Evolutionary conservation across 2,888 invertebrate species (phyloP).

Genomic region (Kryphioiulus occultus): DNA sequence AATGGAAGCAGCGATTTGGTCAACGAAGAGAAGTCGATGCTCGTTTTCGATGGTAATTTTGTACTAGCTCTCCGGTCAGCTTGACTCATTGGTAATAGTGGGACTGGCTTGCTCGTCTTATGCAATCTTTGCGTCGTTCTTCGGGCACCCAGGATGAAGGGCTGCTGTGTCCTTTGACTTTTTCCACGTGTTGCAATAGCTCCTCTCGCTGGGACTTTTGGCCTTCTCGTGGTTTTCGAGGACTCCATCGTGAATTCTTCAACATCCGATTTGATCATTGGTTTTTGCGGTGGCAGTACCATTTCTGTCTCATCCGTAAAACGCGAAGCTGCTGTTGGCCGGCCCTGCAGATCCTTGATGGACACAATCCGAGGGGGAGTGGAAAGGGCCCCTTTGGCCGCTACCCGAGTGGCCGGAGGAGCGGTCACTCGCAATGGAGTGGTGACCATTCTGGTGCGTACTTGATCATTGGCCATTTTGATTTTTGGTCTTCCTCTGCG

Average conservation of each 20-base stretch:
- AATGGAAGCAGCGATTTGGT: slow-evolving; percentile 42
- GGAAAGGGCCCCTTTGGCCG: background rate
- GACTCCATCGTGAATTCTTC: background rate
- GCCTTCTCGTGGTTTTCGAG: background rate
- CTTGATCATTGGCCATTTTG: background rate
- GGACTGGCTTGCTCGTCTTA: background rate
- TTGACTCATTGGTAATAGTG: background rate
- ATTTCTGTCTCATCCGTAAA: background rate
- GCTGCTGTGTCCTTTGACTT: background rate
- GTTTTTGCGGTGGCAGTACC: background rate
- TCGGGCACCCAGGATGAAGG: background rate
- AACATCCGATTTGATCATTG: background rate
- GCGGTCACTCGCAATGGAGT: background rate
- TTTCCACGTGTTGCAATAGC: background rate
- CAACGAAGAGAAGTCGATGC: background rate
- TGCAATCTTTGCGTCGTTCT: background rate
- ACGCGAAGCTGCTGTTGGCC: background rate
- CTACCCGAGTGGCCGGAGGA: background rate
- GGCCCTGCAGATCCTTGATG: slow-evolving; percentile 41
- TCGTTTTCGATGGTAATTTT: background rate
- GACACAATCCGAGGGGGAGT: slow-evolving; percentile 46
- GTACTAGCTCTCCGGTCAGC: slow-evolving; percentile 15
- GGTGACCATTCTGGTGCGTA: slow-evolving; percentile 24
- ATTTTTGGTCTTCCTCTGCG: background rate
- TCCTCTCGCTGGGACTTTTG: background rate